phyloP scores from a whole-genome alignment of 2,113 vertebrate species.

The Microcebus ravelobensis region DNA sequence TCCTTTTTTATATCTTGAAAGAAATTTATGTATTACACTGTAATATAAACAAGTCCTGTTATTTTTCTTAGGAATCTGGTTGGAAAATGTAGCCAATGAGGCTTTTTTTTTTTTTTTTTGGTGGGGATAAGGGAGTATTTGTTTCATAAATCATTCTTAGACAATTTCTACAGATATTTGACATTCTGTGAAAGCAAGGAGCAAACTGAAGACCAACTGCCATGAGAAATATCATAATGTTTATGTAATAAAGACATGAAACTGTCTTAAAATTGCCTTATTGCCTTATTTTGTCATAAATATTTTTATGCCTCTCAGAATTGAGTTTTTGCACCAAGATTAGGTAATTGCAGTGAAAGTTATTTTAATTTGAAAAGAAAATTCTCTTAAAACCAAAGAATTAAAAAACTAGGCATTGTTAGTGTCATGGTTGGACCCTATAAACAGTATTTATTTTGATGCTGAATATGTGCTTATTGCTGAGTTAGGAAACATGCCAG shows the following conservation, averaged over 20 bases:
- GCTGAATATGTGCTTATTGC: neutral
- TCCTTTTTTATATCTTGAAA: slow-evolving; percentile 79
- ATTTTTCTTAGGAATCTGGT: slow-evolving; percentile 72
- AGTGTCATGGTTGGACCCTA: neutral
- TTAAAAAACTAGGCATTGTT: neutral
- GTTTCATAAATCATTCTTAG: slow-evolving; percentile 73
- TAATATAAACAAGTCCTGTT: slow-evolving; percentile 60
- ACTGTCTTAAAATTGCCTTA: slow-evolving; percentile 38
- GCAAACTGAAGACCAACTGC: slow-evolving; percentile 56
- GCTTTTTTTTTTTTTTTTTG: neutral
- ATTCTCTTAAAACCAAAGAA: neutral
- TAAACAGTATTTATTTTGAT: neutral
- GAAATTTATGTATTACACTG: slow-evolving; percentile 70
- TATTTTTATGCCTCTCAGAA: slow-evolving; percentile 8
- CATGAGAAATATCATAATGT: slow-evolving; percentile 72
- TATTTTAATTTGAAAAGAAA: neutral
- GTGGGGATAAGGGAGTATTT: slow-evolving; percentile 53
- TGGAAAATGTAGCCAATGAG: slow-evolving; percentile 51
- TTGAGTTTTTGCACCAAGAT: neutral
- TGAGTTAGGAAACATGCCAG: neutral
- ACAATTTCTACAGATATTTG: slow-evolving; percentile 71
- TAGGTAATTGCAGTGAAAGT: neutral
- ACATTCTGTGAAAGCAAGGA: slow-evolving; percentile 62
- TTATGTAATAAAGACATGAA: slow-evolving; percentile 81
- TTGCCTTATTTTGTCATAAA: slow-evolving; percentile 55